Evolutionary conservation across 2,797 vertebrate species (phyloP).

Genomic region (Eulemur mongoz): DNA sequence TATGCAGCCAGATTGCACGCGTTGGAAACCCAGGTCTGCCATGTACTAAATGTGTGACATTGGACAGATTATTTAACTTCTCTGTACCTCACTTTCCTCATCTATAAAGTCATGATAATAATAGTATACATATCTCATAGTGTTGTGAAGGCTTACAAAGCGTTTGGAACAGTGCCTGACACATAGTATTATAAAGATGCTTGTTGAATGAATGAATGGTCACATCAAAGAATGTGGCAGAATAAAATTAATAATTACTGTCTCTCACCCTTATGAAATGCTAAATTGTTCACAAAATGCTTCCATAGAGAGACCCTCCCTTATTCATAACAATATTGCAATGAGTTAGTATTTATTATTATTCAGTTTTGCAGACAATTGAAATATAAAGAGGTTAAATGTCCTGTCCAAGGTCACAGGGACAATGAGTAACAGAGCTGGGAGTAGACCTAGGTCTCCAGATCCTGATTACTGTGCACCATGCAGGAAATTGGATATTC

Average conservation of each 20-base stretch:
- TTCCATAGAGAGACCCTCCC: not conserved
- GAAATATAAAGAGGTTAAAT: slow-evolving; percentile 25
- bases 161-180: not conserved
- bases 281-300: slow-evolving; percentile 29
- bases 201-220: not conserved
- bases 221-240: not conserved
- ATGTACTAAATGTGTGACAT: not conserved
- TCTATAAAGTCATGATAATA: not conserved
- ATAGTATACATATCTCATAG: not conserved
- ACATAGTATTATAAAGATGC: not conserved
- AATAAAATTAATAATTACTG: slow-evolving; percentile 30
- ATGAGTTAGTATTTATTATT: not conserved
- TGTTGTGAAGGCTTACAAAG: not conserved
- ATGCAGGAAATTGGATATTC: not conserved
- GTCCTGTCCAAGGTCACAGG: not conserved
- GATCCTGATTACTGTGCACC: not conserved
- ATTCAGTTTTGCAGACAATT: slow-evolving; percentile 1
- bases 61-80: not conserved
- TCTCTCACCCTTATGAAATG: not conserved
- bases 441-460: not conserved
- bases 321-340: not conserved
- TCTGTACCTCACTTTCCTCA: not conserved
- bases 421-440: not conserved
- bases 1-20: no score
- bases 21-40: not conserved